Base-by-base conservation (phyloP, 2,888 invertebrate species). In the Eurytoma californica region DNA sequence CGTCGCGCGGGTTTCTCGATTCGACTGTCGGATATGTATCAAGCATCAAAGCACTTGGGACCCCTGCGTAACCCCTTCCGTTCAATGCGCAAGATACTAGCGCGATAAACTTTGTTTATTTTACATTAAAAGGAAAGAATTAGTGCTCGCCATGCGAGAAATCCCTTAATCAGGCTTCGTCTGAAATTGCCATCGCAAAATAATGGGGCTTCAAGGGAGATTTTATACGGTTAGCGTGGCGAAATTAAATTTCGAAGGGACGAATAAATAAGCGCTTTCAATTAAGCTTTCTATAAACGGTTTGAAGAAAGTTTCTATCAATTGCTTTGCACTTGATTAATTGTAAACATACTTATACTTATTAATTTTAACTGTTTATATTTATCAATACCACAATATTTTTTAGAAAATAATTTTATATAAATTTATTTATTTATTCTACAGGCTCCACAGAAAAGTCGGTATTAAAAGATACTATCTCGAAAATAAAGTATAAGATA, bases 161-260 rank as follows among this genome's bases (percentile, higher is more conserved):
- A 79, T 73, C 78, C 53, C 51, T 79, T 69, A 30, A 79, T 73
- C 73, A 61, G 61, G 73, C 69, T 57, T 65, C n/a, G 51, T 65
- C 73, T 58, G 51, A 55, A 63, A 63, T 51, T 69, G 65, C 24
- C 51, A 24, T 65, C 24, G 73, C 63, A 73, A 67, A 73, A 73
- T 14, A 58, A 49, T 39, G 28, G 7, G 49, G 16, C n/a, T 16
- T 77, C 51, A 18, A 65, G 14, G 63, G 30, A 18, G 67, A 55
- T 7, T 0, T 2, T 24, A 2, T 24, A 24, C 24, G 24, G 24
- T 24, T 24, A 2, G 24, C 24, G 24, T 24, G 24, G 39, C 39
- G 39, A 39, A 39, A 39, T 39, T 39, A 58, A 58, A 12, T 18
- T 18, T 20, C 12, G 20, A 58, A 18, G 58, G 20, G n/a, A 18